phyloP scores from a whole-genome alignment of 1,140 invertebrate species.

The Ceratina australensis region DNA sequence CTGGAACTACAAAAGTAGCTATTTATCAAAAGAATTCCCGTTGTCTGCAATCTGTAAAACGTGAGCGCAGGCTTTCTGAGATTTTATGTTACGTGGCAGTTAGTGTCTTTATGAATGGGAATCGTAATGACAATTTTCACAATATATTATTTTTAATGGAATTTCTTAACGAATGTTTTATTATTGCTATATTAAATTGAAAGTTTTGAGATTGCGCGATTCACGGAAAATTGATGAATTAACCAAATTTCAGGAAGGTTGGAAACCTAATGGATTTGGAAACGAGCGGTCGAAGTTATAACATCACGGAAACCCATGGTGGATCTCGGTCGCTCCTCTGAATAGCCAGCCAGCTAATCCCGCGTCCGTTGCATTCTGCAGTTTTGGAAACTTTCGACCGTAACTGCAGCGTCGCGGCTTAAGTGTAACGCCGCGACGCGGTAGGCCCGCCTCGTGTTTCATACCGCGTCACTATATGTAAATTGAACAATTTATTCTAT shows the following conservation, averaged over 20 bases:
- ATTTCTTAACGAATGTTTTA: too few relatives aligned
- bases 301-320: conserved; percentile 32
- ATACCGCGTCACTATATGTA: conserved; percentile 12
- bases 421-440: conserved; percentile 60
- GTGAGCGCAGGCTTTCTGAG: too few relatives aligned
- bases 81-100: too few relatives aligned
- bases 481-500: conserved; percentile 55
- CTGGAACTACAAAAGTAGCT: too few relatives aligned
- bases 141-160: too few relatives aligned
- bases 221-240: conserved; percentile 1
- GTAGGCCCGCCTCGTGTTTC: conserved; percentile 21
- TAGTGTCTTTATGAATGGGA: too few relatives aligned
- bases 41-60: too few relatives aligned
- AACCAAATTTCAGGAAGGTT: conserved; percentile 24
- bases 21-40: too few relatives aligned
- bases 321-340: conserved; percentile 17
- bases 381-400: conserved; percentile 75
- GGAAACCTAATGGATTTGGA: conserved; percentile 61
- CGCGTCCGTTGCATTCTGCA: conserved; percentile 74
- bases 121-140: too few relatives aligned
- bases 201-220: too few relatives aligned
- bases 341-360: conserved; percentile 68
- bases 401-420: conserved; percentile 67
- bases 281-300: conserved; percentile 65
- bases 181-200: too few relatives aligned